These are phyloP conservation scores for Willisornis vidua DNA, from an alignment of 2,113 vertebrate genomes.

Conservation along the genomic window DNA sequence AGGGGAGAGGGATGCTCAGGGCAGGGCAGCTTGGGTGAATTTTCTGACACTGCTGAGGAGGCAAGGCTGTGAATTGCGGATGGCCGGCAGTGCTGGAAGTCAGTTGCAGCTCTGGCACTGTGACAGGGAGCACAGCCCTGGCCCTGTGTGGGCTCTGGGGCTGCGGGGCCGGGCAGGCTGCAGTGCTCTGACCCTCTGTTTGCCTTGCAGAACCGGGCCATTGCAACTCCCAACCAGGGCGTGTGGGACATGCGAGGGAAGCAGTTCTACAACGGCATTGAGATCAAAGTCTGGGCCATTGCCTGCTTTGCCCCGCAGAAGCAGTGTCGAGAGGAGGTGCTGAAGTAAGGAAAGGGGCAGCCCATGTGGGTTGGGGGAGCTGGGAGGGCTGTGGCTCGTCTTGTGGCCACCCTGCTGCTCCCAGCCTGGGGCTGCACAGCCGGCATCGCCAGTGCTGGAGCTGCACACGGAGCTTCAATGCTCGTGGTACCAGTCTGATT, in stretches of 20 bases:
- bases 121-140: background rate
- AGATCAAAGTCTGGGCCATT: slow-evolving; percentile 99
- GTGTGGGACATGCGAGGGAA: slow-evolving; percentile 99
- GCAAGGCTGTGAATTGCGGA: background rate
- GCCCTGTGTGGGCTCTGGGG: background rate
- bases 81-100: background rate
- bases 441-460: rapidly evolving
- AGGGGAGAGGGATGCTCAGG: background rate
- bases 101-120: background rate
- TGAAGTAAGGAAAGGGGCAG: slow-evolving; percentile 87
- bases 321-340: slow-evolving; percentile 97
- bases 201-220: slow-evolving; percentile 90
- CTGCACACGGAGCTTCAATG: background rate
- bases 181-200: slow-evolving; percentile 24
- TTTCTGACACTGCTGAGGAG: background rate
- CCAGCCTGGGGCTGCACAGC: background rate
- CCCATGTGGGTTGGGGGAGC: background rate
- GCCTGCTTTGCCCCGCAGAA: slow-evolving; percentile 99
- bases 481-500: background rate
- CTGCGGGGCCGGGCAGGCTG: background rate
- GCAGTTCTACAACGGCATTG: slow-evolving; percentile 99
- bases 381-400: background rate
- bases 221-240: slow-evolving; percentile 98
- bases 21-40: background rate
- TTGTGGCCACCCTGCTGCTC: background rate